Base-by-base conservation (phyloP, 37 sponge, comb jelly and placozoan species). In the Theonella swinhoei region DNA sequence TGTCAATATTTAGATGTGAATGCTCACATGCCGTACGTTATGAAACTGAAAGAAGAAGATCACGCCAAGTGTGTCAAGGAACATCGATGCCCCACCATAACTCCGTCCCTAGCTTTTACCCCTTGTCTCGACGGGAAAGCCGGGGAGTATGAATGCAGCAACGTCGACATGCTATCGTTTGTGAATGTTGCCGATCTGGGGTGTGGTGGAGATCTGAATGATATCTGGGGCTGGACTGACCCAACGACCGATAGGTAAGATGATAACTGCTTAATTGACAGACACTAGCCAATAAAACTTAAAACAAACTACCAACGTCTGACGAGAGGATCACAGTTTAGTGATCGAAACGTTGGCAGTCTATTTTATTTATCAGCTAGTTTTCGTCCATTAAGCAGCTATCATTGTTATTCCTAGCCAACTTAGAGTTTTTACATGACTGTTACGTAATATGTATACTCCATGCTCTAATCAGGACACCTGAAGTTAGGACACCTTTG, bases 211-310 rank as follows among this genome's bases (percentile, higher is more conserved):
- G 80, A 83, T 58, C 80, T 63, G 20, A 91, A 91, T 77, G 92
- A 91, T 34, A 91, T 91, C 63, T 91, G 92, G 92, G 92, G 92
- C 0, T 91, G 92, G 92, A 87, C 92, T 28, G 92, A 91, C 42
- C 88, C 92, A 3, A 80, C 87, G 42, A 83, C 88, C 54, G 68
- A 43, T 0, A 60, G 54, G 54, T 47, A 47, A 47, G 14, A n/a
- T n/a, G n/a, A n/a, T n/a, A n/a, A n/a, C n/a, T n/a, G n/a, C n/a
- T n/a, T n/a, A n/a, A n/a, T n/a, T n/a, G n/a, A n/a, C n/a, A n/a
- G n/a, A n/a, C n/a, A n/a, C n/a, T n/a, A n/a, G n/a, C n/a, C n/a
- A n/a, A n/a, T n/a, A n/a, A n/a, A n/a, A n/a, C n/a, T n/a, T n/a
- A n/a, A n/a, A n/a, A n/a, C n/a, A n/a, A n/a, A n/a, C n/a, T n/a